Evolutionary conservation across 2,797 vertebrate species (phyloP), one percentile per base, ranked within the genome.

Genomic region (Phrynocephalus vlangalii): DNA sequence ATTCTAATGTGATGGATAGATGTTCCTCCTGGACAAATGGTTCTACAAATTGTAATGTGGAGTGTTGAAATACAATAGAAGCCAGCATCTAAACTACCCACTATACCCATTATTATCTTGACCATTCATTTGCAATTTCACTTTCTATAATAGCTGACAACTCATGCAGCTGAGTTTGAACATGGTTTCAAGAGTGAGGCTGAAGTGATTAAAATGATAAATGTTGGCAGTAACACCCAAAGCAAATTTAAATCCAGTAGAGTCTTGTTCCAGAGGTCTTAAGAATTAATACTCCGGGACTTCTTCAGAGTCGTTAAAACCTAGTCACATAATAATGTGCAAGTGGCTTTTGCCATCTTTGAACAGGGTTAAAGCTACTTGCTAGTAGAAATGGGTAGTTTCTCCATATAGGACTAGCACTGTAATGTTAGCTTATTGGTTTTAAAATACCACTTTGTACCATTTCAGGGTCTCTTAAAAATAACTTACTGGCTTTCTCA

Each of bases 401-500:
- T 86, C 86, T 91, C 67, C 24, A n/a, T 83, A 38, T 15, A 52
- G 81, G 68, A 33, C 50, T 30, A 85, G 52, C 50, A 70, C 66
- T 60, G 50, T 90, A 75, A 6, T 50, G 22, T 2, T 63, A 63
- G 60, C 15, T 63, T 63, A 63, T 15, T 5, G 18, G 60, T 16
- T 63, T 63, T 63, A 5, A 63, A 18, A 18, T 63, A 63, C 16
- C 60, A 63, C 87, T 8, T 81, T 81, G 56, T 87, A 86, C 76
- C 52, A 90, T 22, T 77, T 89, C 50, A 89, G 77, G 71, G 56
- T 24, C 86, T 18, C 90, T 30, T 82, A 86, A 68, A 90, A 82
- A n/a, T n/a, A 44, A 92, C 90, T 84, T 86, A 28, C 30, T 91
- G 82, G 76, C 90, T 94, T 82, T 66, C 26, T 11, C 7, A 66